Conservation (phyloP, 1,140 invertebrate species). For the Trissolcus basalis region DNA sequence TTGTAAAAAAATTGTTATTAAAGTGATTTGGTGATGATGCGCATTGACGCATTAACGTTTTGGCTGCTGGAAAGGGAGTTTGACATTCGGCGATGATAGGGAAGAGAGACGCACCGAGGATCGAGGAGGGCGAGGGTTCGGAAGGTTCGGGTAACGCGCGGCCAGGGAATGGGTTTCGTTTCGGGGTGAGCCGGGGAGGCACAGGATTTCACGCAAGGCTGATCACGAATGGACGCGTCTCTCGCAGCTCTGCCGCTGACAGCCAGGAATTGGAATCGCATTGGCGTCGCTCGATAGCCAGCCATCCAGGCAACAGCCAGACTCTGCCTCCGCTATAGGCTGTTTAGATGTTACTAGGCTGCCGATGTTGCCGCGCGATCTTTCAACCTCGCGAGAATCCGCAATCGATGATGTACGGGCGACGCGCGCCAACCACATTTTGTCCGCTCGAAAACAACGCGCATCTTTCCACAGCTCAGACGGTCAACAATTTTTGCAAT, state of each 20-base stretch:
- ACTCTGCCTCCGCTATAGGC: slow-evolving; percentile 50
- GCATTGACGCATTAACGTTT: slow-evolving; percentile 59
- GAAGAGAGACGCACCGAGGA: slow-evolving; percentile 44
- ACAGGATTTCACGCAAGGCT: slow-evolving; percentile 75
- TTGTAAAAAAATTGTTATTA: too few relatives aligned
- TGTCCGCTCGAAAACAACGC: background rate
- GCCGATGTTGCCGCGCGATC: slow-evolving; percentile 39
- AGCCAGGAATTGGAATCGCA: slow-evolving; percentile 77
- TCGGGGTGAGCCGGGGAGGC: slow-evolving; percentile 67
- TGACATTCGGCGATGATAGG: slow-evolving; percentile 57
- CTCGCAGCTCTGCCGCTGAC: slow-evolving; percentile 76
- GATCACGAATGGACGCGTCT: slow-evolving; percentile 76
- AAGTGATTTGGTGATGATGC: slow-evolving; percentile 22
- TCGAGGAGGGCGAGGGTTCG: slow-evolving; percentile 51
- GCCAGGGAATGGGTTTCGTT: slow-evolving; percentile 64
- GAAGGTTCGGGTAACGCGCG: slow-evolving; percentile 37
- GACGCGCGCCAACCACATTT: too few relatives aligned
- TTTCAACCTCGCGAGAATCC: slow-evolving; percentile 24
- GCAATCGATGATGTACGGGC: slow-evolving; percentile 3
- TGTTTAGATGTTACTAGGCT: slow-evolving; percentile 55
- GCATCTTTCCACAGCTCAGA: background rate
- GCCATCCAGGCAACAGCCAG: slow-evolving; percentile 64
- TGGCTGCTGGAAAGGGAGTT: slow-evolving; percentile 51
- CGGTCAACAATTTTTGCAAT: too few relatives aligned
- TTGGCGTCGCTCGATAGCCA: slow-evolving; percentile 76